phyloP scores from a whole-genome alignment of 2,113 vertebrate genomes.

The rat (Rattus norvegicus) region DNA sequence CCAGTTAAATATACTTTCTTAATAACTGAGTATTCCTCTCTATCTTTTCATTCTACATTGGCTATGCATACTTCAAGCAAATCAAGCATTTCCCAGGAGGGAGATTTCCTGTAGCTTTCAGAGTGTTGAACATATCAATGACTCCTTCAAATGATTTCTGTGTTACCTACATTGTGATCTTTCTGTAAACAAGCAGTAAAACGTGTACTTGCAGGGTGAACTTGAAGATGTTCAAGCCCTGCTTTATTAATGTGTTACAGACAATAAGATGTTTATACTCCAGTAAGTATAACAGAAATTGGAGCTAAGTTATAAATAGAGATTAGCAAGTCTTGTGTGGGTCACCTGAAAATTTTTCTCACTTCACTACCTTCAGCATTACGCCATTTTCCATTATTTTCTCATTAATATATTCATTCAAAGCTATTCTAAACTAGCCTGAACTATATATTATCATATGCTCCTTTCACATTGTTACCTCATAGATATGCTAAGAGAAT shows the following conservation, averaged over 20 bases:
- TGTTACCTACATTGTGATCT: conserved; percentile 65
- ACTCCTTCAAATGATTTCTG: conserved; percentile 57
- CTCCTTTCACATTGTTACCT: not conserved
- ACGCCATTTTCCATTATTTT: not conserved
- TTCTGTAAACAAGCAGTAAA: conserved; percentile 48
- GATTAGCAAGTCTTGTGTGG: not conserved
- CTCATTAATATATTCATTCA: not conserved
- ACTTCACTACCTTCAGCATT: not conserved
- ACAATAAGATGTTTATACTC: not conserved
- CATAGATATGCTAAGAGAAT: not conserved
- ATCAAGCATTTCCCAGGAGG: conserved; percentile 52
- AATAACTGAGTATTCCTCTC: not conserved
- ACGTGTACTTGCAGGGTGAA: conserved; percentile 40
- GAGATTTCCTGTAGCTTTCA: conserved; percentile 49
- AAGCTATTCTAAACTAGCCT: not conserved
- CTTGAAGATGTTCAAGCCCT: not conserved
- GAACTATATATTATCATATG: not conserved
- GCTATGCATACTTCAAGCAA: conserved; percentile 32
- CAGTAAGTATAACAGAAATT: not conserved
- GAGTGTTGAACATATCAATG: conserved; percentile 59
- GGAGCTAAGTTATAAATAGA: not conserved
- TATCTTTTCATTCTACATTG: not conserved
- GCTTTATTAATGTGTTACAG: not conserved
- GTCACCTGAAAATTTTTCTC: not conserved
- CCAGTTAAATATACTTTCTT: not conserved